Evolutionary conservation across 2,888 invertebrate species (phyloP), one percentile per base, ranked within the genome.

Genomic region (Callimorpha dominula): DNA sequence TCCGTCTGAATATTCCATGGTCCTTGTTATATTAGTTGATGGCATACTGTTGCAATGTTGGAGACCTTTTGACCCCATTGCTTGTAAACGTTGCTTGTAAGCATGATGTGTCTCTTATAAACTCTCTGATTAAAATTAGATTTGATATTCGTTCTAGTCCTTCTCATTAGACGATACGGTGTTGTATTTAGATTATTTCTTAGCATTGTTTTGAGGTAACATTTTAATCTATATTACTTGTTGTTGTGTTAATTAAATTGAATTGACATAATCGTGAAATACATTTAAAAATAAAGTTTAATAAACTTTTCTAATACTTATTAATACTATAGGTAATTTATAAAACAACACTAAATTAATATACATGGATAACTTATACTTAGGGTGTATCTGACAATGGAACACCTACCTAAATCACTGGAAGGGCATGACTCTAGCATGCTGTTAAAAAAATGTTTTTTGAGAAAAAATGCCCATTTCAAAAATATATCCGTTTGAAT

Each of bases 1-100:
- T 87, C 88, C 74, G 76, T 87, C 86, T 84, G 70, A 77, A 88
- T 87, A 82, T 81, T 86, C 78, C 86, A 87, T 83, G 82, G 86
- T 87, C 85, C 88, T 87, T 85, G 86, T 87, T 87, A 86, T 79
- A 81, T 79, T 78, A 78, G 65, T 77, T 82, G 84, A 85, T 82
- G 82, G 77, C 73, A 68, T 72, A 78, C 80, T 82, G 83, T 79
- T 78, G 83, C 81, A 77, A 79, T 79, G 75, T 78, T 76, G 57
- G 63, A 50, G 82, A 81, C 77, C 79, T 82, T 82, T 76, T 85
- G 77, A 73, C 78, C 67, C 65, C 63, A 74, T 72, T 75, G 73
- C 76, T 78, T 74, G 83, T 83, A 71, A 64, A 40, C 57, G 71
- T 43, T 46, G 6, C 46, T 73, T n/a, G n/a, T n/a, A 31, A 67